phyloP scores from a whole-genome alignment of 1,140 invertebrate species.

The Tetragnatha versicolor region DNA sequence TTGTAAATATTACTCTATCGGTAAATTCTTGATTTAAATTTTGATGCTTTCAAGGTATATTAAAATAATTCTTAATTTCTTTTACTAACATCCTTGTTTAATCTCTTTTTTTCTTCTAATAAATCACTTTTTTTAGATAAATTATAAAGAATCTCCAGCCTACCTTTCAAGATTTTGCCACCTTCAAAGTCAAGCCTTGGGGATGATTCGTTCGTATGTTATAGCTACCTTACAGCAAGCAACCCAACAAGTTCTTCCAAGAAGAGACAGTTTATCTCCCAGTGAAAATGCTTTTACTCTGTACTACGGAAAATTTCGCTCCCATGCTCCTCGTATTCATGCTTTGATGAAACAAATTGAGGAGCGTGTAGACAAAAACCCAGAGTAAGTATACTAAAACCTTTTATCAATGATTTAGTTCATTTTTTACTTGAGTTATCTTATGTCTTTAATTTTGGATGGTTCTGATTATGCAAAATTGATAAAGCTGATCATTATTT shows the following conservation, averaged over 20 bases:
- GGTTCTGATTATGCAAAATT: too few species aligned
- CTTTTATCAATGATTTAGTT: too few species aligned
- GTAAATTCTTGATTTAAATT: neutral
- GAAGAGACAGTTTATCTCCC: constrained; percentile 59
- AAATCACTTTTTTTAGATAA: constrained; percentile 64
- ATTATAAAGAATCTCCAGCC: constrained; percentile 76
- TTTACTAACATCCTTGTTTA: neutral
- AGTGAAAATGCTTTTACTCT: constrained; percentile 83
- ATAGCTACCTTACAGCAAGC: constrained; percentile 63
- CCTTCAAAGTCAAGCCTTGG: constrained; percentile 58
- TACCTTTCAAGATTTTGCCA: constrained; percentile 67
- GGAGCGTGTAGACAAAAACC: constrained; percentile 73
- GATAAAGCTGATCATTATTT: too few species aligned
- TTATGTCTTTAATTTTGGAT: too few species aligned
- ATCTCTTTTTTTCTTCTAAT: neutral
- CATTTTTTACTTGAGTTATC: neutral
- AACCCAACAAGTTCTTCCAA: constrained; percentile 72
- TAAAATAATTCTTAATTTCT: neutral
- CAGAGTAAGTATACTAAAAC: constrained; percentile 71
- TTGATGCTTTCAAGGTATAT: neutral
- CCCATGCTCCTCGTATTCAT: constrained; percentile 82
- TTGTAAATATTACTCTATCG: neutral
- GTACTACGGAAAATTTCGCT: constrained; percentile 94
- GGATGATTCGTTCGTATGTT: constrained; percentile 58
- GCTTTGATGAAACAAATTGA: constrained; percentile 84